phyloP scores from a whole-genome alignment of 2,113 vertebrate genomes.

The Ameiurus melas region DNA sequence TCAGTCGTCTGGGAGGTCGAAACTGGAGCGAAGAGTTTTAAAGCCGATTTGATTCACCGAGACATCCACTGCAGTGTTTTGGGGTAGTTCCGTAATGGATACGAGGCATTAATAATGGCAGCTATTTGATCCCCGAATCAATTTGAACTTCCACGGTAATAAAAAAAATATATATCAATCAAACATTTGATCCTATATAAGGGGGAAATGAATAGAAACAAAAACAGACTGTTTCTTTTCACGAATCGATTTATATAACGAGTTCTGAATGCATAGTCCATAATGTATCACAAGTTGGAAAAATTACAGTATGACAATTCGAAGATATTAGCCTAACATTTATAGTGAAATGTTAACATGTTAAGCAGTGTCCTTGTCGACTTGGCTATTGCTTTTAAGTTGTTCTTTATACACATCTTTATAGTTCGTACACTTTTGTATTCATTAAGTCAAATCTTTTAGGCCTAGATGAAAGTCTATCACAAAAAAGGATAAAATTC shows the following conservation, averaged over 20 bases:
- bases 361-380: conserved; percentile 8
- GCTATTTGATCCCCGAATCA: conserved; percentile 60
- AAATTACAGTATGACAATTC: conserved; percentile 24
- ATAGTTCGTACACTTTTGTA: conserved; percentile 12
- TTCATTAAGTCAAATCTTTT: background rate
- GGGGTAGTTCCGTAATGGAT: conserved; percentile 67
- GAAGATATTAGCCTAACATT: conserved; percentile 3
- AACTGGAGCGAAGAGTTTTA: conserved; percentile 42
- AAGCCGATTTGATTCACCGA: conserved; percentile 52
- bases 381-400: conserved; percentile 41
- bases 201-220: conserved; percentile 26
- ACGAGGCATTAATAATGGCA: conserved; percentile 64
- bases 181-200: conserved; percentile 61
- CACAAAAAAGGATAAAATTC: conserved; percentile 34
- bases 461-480: conserved; percentile 5
- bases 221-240: conserved; percentile 25
- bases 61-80: conserved; percentile 44
- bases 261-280: conserved; percentile 39
- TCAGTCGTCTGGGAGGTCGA: conserved; percentile 44
- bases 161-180: conserved; percentile 59
- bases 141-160: conserved; percentile 60
- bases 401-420: conserved; percentile 29
- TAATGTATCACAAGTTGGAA: conserved; percentile 29
- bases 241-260: conserved; percentile 29
- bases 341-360: background rate